These are phyloP conservation scores for Drosophila pectinifera DNA, from an alignment of 1,140 invertebrate species.

Conservation along the genomic window DNA sequence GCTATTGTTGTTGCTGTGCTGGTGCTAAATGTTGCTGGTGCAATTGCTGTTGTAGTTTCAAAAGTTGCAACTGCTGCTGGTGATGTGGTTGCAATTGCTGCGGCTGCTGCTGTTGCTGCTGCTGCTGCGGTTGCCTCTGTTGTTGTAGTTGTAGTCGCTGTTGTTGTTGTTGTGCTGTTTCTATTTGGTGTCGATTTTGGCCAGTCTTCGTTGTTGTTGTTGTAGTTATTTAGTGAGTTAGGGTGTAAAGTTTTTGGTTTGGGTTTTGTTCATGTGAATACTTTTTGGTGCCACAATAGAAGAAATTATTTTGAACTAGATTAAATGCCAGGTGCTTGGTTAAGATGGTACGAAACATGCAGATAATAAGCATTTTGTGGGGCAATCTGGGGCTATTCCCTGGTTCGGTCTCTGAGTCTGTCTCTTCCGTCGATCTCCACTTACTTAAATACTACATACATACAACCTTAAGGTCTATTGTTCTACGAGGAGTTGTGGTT, in stretches of 20 bases:
- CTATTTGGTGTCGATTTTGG: constrained; percentile 70
- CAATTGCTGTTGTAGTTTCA: constrained; percentile 33
- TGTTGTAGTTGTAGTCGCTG: constrained; percentile 20
- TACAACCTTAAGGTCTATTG: constrained; percentile 7
- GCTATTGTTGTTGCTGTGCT: constrained; percentile 34
- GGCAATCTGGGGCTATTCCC: too few species aligned
- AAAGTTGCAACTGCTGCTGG: constrained; percentile 5
- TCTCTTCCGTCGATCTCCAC: not conserved
- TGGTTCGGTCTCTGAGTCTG: constrained; percentile 2
- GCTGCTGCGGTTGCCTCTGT: constrained; percentile 19
- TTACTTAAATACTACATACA: constrained; percentile 3
- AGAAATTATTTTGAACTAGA: constrained; percentile 59
- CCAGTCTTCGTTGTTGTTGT: constrained; percentile 70
- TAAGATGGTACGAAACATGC: constrained; percentile 48
- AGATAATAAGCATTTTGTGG: constrained; percentile 21
- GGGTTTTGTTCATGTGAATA: constrained; percentile 62
- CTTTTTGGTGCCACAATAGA: constrained; percentile 71
- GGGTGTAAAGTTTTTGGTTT: constrained; percentile 70
- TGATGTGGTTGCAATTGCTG: constrained; percentile 24
- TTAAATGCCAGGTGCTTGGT: constrained; percentile 62
- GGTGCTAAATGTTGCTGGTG: constrained; percentile 42
- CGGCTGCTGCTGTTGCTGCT: constrained; percentile 21
- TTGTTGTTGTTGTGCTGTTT: constrained; percentile 52
- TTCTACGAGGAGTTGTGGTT: not conserved
- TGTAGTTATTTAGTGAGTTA: constrained; percentile 69